These are phyloP conservation scores for Orbicella faveolata DNA, from an alignment of 64 coral and sea anemone species.

Conservation along the genomic window DNA sequence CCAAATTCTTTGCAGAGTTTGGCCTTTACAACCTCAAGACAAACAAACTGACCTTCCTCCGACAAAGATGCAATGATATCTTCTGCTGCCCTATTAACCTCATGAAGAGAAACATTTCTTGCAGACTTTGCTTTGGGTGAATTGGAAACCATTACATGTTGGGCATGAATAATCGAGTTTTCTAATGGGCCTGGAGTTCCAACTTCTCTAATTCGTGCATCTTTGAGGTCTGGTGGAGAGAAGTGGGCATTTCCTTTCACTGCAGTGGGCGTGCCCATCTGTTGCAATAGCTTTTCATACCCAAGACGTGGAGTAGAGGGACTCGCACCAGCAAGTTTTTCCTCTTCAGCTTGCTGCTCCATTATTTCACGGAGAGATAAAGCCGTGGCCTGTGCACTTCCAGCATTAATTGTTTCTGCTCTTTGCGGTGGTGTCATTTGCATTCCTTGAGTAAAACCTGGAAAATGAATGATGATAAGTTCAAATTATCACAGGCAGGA, in stretches of 20 bases:
- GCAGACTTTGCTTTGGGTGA: neutral
- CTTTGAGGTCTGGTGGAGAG: neutral
- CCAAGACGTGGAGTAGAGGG: neutral
- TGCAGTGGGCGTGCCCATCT: neutral
- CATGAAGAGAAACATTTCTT: neutral
- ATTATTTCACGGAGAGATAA: conserved; percentile 14
- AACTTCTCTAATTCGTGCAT: conserved; percentile 15
- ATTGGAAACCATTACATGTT: neutral
- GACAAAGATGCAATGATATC: conserved; percentile 48
- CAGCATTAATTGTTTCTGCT: neutral
- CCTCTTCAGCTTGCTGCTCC: conserved; percentile 42
- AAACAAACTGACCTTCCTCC: conserved; percentile 53
- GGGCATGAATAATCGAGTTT: conserved; percentile 57
- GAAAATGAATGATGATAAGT: no score
- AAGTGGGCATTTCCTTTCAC: neutral
- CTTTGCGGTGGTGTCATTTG: neutral
- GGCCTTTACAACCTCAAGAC: conserved; percentile 61
- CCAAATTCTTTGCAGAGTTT: conserved; percentile 60
- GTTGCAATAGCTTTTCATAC: neutral
- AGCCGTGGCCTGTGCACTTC: neutral
- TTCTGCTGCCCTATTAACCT: conserved; percentile 70
- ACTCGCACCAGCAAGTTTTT: neutral
- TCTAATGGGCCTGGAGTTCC: conserved; percentile 66
- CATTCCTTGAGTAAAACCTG: neutral
- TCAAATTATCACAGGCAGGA: no score